Conservation (phyloP, 2,113 vertebrate species). For the Antechinus flavipes region DNA sequence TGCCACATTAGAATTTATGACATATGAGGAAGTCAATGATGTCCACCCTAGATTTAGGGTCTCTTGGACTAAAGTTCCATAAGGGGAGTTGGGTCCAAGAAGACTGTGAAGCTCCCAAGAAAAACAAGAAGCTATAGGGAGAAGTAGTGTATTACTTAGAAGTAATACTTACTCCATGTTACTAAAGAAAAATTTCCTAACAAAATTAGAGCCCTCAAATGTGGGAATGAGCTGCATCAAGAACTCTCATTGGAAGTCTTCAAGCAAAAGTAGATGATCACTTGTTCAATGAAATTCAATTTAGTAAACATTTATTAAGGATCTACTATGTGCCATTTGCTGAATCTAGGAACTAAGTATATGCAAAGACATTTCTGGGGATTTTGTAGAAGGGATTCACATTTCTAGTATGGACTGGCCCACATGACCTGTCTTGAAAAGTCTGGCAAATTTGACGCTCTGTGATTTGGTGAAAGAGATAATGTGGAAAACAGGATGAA, state of each 20-base stretch:
- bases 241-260: not conserved
- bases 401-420: not conserved
- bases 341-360: not conserved
- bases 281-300: not conserved
- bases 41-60: not conserved
- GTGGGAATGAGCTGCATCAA: not conserved
- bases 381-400: not conserved
- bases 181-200: not conserved
- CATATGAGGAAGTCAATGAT: not conserved
- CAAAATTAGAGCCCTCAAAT: not conserved
- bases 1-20: not conserved
- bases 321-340: not conserved
- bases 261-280: not conserved
- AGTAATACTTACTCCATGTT: no score
- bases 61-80: not conserved
- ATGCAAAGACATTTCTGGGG: not conserved
- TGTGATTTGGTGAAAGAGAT: not conserved
- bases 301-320: not conserved
- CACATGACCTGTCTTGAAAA: not conserved
- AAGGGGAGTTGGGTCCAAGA: not conserved
- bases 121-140: not conserved
- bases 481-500: not conserved
- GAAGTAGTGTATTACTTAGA: not conserved
- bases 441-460: not conserved
- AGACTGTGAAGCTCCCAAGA: not conserved